Percentiles rank a stretch among this genome's conserved stretches.
Conservation (phyloP, 2,888 invertebrate genomes). For the Oconnorella tubifera region DNA sequence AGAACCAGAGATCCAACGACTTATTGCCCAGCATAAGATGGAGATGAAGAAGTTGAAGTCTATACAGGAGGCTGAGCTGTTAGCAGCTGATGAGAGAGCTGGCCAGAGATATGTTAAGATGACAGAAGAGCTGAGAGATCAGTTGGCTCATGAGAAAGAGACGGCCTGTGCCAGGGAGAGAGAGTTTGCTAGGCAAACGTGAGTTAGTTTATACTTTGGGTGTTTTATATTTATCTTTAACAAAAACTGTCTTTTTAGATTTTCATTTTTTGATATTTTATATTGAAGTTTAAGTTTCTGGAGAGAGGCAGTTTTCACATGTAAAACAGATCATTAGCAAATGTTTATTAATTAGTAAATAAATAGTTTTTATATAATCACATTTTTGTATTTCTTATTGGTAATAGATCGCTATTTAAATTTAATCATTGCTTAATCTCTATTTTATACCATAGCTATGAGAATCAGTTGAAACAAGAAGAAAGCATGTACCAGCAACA, state of each 20-base stretch:
- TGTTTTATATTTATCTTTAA: neutral
- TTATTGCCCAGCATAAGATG: constrained; percentile 56
- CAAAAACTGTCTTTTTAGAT: no score
- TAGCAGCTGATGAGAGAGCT: constrained; percentile 54
- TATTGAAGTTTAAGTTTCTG: neutral
- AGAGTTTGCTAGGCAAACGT: constrained; percentile 54
- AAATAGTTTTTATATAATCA: no score
- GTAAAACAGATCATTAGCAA: no score
- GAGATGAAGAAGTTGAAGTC: constrained; percentile 55
- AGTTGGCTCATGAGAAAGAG: constrained; percentile 55
- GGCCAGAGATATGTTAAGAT: constrained; percentile 48
- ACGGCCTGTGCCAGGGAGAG: constrained; percentile 53
- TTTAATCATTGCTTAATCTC: no score
- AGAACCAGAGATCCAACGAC: constrained; percentile 56
- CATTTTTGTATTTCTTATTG: no score
- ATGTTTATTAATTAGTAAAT: no score
- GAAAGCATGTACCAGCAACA: constrained; percentile 43
- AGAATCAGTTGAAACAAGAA: neutral
- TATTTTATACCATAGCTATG: no score
- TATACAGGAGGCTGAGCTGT: constrained; percentile 54
- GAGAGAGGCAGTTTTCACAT: no score
- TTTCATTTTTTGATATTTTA: neutral
- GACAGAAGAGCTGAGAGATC: constrained; percentile 55
- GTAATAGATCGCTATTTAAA: no score
- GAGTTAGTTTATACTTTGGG: constrained; percentile 9